phyloP scores from a whole-genome alignment of 2,797 vertebrate species.

The Eidolon dupreanum region DNA sequence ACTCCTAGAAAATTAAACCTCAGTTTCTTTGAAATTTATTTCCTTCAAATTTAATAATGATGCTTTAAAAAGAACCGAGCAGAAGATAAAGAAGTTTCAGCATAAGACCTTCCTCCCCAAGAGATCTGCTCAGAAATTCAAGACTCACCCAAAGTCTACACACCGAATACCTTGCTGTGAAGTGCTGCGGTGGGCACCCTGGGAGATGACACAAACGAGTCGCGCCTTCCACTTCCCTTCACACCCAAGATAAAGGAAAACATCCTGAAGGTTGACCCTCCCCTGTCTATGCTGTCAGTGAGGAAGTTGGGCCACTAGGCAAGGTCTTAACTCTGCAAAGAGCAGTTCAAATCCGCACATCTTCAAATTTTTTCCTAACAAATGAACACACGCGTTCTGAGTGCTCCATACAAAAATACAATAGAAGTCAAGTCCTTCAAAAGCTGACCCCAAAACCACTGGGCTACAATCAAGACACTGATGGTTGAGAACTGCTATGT shows the following conservation, averaged over 20 bases:
- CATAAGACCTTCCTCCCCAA: neutral
- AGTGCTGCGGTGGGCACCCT: neutral
- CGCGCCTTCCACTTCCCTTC: neutral
- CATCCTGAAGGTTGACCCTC: neutral
- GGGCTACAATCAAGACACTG: neutral
- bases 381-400: neutral
- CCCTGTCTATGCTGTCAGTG: fast-evolving
- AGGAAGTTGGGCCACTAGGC: neutral
- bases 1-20: neutral
- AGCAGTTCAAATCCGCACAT: neutral
- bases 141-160: neutral
- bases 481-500: neutral
- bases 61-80: neutral
- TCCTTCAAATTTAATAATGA: neutral
- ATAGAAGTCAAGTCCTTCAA: neutral
- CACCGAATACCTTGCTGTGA: fast-evolving
- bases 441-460: neutral
- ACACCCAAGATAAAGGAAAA: neutral
- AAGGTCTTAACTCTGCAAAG: neutral
- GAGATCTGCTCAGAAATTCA: neutral
- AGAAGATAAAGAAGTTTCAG: neutral
- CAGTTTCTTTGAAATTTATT: neutral
- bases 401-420: neutral
- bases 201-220: neutral
- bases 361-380: neutral